A percentile compares a stretch with the other conserved stretches of the same genome.
Evolutionary conservation across 2,888 invertebrate species (phyloP).

Genomic region (Synergus japonicus): DNA sequence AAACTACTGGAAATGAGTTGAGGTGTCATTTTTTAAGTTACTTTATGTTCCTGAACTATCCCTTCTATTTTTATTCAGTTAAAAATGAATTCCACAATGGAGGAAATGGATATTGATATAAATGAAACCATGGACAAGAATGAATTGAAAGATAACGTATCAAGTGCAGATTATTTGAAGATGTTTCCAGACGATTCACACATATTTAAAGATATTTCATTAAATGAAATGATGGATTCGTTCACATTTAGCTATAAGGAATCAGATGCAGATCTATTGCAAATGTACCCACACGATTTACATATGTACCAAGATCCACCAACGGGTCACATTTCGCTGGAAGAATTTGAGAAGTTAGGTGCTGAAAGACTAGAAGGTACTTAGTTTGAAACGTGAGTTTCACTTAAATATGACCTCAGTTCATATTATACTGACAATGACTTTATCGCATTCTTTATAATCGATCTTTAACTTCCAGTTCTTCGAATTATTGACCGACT

Average conservation of each 20-base stretch:
- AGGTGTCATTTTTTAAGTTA: too few relatives aligned
- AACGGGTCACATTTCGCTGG: conserved; percentile 84
- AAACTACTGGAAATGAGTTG: too few relatives aligned
- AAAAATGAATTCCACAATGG: background rate
- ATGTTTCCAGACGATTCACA: background rate
- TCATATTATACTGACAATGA: too few relatives aligned
- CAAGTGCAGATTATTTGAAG: background rate
- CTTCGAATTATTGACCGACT: conserved; percentile 88
- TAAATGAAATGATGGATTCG: background rate
- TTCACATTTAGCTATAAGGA: background rate
- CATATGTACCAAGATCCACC: conserved; percentile 90
- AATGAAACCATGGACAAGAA: background rate
- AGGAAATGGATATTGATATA: background rate
- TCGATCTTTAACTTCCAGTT: conserved; percentile 76
- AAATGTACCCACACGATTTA: conserved; percentile 86
- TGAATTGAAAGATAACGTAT: background rate
- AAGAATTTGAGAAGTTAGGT: conserved; percentile 93
- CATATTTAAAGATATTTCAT: background rate
- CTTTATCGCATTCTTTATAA: too few relatives aligned
- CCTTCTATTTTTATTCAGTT: background rate
- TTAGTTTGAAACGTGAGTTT: too few relatives aligned
- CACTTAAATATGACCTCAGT: too few relatives aligned
- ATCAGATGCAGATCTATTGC: conserved; percentile 74
- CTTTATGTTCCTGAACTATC: too few relatives aligned
- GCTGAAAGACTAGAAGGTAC: conserved; percentile 80